Evolutionary conservation across 2,113 vertebrate species (phyloP).

Genomic region (Myxocyprinus asiaticus): DNA sequence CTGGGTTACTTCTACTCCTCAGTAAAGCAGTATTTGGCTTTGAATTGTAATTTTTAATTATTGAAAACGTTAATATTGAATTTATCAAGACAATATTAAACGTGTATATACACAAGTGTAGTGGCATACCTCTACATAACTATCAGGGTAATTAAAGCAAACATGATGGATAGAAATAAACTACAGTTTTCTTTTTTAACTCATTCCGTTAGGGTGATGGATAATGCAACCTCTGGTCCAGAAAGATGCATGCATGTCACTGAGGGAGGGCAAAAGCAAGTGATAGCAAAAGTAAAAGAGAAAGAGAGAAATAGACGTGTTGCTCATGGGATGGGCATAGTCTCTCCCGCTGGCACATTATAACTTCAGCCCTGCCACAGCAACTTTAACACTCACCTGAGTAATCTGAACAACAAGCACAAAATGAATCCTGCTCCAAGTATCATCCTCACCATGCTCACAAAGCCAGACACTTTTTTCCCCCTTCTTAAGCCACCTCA

Average conservation of each 20-base stretch:
- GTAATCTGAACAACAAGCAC: conserved; percentile 18
- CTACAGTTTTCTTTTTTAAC: too few species aligned
- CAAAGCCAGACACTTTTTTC: conserved; percentile 12
- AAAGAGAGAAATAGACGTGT: background rate
- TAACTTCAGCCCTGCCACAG: background rate
- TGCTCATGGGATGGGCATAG: conserved; percentile 11
- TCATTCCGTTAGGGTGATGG: too few species aligned
- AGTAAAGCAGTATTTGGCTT: too few species aligned
- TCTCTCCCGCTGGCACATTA: conserved; percentile 30
- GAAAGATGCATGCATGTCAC: background rate
- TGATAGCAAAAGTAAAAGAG: background rate
- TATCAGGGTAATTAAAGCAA: too few species aligned
- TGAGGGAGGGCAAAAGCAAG: background rate
- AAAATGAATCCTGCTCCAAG: conserved; percentile 12
- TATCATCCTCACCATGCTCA: conserved; percentile 8
- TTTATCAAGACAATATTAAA: too few species aligned
- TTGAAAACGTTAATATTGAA: too few species aligned
- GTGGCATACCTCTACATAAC: too few species aligned
- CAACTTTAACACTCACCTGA: conserved; percentile 26
- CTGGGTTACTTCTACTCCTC: too few species aligned
- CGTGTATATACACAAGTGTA: too few species aligned
- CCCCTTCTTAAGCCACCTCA: background rate
- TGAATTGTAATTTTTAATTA: too few species aligned
- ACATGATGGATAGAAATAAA: too few species aligned
- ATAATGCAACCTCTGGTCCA: too few species aligned